Evolutionary conservation across 2,888 invertebrate genomes (phyloP), one percentile per base, ranked within the genome.

Genomic region (Chloromyia formosa): DNA sequence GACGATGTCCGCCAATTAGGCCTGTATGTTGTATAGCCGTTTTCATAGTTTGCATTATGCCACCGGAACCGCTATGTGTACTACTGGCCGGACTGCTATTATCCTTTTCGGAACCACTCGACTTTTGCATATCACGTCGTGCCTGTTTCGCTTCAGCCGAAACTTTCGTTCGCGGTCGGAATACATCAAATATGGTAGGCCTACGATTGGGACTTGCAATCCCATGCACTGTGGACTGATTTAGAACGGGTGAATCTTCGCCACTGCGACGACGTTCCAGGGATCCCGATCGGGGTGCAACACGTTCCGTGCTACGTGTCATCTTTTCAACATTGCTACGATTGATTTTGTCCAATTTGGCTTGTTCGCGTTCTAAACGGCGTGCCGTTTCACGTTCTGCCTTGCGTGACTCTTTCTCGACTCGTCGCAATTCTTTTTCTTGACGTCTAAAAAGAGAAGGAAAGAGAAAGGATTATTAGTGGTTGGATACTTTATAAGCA

Each of bases 41-140:
- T 84, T 91, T 94, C 90, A 96, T 92, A 82, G 94, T 94, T 78
- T 94, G 90, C 89, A 96, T 94, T 82, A 96, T 90, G 64, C 75
- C 76, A 18, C 75, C 53, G 75, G 77, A 18, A 62, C 73, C 53
- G 58, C 82, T 80, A 76, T 81, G 80, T 77, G 81, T 80, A 75
- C 80, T 80, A 76, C 83, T 83, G 75, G 84, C 83, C 72, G 83
- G 82, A 78, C 83, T 82, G 75, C 83, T 83, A 79, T 79, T 81
- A 62, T 80, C 80, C 45, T 78, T 78, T 77, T 82, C 82, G 62
- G 80, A 79, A 71, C 79, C 73, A 78, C 80, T 76, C 40, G 78
- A 76, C 45, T 79, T 77, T 54, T 77, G 75, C 22, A 75, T 75
- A 9, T 80, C 80, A 45, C 83, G 80, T 49, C 82, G 53, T 14